A percentile compares a stretch with the other conserved stretches of the same genome.
phyloP scores from a whole-genome alignment of 1,140 invertebrate species.

The Oscheius sp. region DNA sequence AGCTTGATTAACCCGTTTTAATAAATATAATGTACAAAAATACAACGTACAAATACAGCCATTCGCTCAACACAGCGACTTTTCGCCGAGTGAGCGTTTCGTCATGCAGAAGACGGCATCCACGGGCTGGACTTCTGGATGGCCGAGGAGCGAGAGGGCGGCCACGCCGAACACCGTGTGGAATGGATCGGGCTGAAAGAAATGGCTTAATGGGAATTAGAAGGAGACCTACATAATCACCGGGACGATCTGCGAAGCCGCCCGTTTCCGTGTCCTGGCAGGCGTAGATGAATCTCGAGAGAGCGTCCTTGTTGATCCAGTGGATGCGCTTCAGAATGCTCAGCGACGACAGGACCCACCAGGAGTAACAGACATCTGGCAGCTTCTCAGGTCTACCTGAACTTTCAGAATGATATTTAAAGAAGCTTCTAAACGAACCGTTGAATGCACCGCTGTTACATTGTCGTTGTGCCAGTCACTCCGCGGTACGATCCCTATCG shows the following conservation, averaged over 20 bases:
- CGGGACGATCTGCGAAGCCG: constrained; percentile 92
- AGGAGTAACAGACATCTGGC: constrained; percentile 70
- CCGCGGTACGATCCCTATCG: constrained; percentile 83
- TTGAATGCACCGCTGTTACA: constrained; percentile 94
- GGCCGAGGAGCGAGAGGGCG: constrained; percentile 82
- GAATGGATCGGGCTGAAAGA: constrained; percentile 80
- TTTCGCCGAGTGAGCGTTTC: constrained; percentile 44
- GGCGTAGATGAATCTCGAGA: constrained; percentile 73
- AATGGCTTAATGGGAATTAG: constrained; percentile 4
- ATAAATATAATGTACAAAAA: too few relatives aligned
- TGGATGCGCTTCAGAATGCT: constrained; percentile 86
- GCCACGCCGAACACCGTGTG: constrained; percentile 94
- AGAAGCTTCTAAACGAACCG: constrained; percentile 67
- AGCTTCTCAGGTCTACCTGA: constrained; percentile 68
- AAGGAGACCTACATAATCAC: constrained; percentile 72
- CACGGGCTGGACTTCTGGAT: constrained; percentile 71
- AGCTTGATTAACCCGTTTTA: too few relatives aligned
- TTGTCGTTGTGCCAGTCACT: constrained; percentile 97
- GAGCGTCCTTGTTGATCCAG: constrained; percentile 85
- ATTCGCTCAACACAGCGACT: constrained; percentile 40
- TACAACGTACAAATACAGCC: too few relatives aligned
- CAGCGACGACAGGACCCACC: constrained; percentile 93
- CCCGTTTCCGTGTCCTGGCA: constrained; percentile 73
- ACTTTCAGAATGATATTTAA: too few relatives aligned
- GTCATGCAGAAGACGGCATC: constrained; percentile 94